These are phyloP conservation scores for Hirudo medicinalis DNA, from an alignment of 1,140 invertebrate species.

Conservation along the genomic window DNA sequence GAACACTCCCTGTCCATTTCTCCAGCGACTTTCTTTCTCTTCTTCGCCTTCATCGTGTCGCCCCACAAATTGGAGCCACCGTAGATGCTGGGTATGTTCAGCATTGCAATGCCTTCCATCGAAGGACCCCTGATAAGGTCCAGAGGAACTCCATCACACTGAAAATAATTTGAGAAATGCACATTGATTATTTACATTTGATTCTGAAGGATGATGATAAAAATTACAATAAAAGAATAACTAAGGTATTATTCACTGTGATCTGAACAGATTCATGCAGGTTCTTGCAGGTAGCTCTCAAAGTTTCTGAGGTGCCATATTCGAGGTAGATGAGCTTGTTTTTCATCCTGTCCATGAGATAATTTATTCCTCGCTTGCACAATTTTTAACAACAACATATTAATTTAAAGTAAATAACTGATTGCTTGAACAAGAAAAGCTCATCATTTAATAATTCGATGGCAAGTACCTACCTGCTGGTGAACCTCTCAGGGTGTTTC, in stretches of 20 bases:
- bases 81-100: constrained; percentile 93
- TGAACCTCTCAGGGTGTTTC: constrained; percentile 93
- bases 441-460: background rate
- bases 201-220: background rate
- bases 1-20: constrained; percentile 37
- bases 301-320: constrained; percentile 88
- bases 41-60: constrained; percentile 45
- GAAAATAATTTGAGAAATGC: background rate
- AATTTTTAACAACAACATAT: no score
- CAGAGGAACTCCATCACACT: constrained; percentile 82
- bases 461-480: constrained; percentile 49
- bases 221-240: background rate
- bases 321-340: constrained; percentile 98
- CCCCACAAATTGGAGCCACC: constrained; percentile 94
- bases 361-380: no score
- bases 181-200: background rate
- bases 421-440: no score
- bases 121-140: constrained; percentile 79
- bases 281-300: constrained; percentile 89
- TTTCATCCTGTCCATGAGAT: constrained; percentile 57
- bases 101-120: constrained; percentile 77
- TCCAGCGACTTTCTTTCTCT: constrained; percentile 33
- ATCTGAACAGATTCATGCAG: constrained; percentile 90
- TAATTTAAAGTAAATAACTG: no score
- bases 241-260: constrained; percentile 48